A percentile compares a stretch with the other conserved stretches of the same genome.
Conservation (phyloP, 1,140 invertebrate species). For the Mylabris phalerata region DNA sequence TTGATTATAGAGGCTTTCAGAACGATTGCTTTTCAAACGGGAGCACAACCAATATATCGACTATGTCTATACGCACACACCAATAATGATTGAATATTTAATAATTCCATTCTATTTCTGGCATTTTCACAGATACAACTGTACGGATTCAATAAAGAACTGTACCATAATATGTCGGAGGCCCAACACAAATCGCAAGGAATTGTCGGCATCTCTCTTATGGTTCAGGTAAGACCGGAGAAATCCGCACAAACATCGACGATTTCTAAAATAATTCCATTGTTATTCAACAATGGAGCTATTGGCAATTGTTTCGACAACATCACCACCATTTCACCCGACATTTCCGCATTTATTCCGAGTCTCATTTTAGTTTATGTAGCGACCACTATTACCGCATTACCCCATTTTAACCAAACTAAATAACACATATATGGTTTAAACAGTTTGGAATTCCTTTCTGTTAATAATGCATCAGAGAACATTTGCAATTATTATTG, state of each 20-base stretch:
- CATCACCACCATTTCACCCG: neutral
- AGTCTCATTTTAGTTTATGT: conserved; percentile 26
- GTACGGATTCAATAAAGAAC: conserved; percentile 90
- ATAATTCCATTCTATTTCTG: conserved; percentile 13
- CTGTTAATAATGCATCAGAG: conserved; percentile 15
- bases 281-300: neutral
- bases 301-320: neutral
- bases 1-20: conserved; percentile 9
- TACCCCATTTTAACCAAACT: too few relatives aligned
- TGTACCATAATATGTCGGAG: conserved; percentile 95
- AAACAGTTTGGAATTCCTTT: conserved; percentile 15
- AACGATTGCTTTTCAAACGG: neutral
- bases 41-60: too few relatives aligned
- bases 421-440: too few relatives aligned
- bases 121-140: conserved; percentile 75
- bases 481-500: conserved; percentile 16
- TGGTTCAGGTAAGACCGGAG: conserved; percentile 72
- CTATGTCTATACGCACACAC: too few relatives aligned
- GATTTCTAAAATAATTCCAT: too few relatives aligned
- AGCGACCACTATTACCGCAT: conserved; percentile 12
- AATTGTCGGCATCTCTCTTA: conserved; percentile 84
- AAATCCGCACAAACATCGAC: too few relatives aligned
- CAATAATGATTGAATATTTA: too few relatives aligned
- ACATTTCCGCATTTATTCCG: conserved; percentile 26
- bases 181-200: conserved; percentile 90